Base-by-base conservation (phyloP, 2,888 invertebrate genomes). In the Diaphora mendica region DNA sequence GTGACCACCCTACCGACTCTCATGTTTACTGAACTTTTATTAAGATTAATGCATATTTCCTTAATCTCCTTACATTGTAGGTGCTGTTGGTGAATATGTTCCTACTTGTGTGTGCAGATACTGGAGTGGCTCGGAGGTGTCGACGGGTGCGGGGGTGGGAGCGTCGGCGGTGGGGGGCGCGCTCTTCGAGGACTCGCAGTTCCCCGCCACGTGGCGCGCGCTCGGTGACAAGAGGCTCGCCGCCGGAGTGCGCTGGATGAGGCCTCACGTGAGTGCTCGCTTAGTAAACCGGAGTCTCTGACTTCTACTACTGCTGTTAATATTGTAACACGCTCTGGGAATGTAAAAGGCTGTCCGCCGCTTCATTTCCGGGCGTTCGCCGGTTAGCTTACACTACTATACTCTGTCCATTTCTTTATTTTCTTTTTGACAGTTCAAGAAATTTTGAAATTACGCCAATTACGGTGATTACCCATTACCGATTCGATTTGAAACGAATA, bases 261-360 rank as follows among this genome's bases (percentile, higher is more conserved):
- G 97, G 80, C 97, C 97, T 23, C 97, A 97, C 87, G 97, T 97
- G 90, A 96, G 97, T 96, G 70, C 67, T 13, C 35, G 59, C 51
- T 51, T 51, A 23, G 7, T 3, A 2, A 48, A 48, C 15, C 15
- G 48, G 3, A 48, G 20, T 48, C 48, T 33, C 33, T 33, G 33
- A 20, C 20, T 23, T 51, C 48, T 44, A 44, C 44, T 15, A 44
- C 15, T 44, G 44, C 44, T 44, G 44, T 44, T 7, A 15, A 2
- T 15, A 44, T 15, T 15, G 44, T 44, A 15, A 15, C 44, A 44
- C 3, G 15, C 9, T 39, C 39, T 39, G 39, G 11, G 39, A 39
- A 39, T 39, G 1, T 39, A 39, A 11, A 39, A 4, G 20, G 17
- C 48, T 17, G 0, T 48, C 20, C 15, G 17, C 44, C 15, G 11